These are phyloP conservation scores for human DNA, from an alignment of 2,113 vertebrate genomes.

Conservation along the genomic window GRCh38 chr11:62188501-62189000, in stretches of 20 bases:
- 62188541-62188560: no score
- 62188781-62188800: neutral
- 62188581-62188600: neutral
- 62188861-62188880: neutral
- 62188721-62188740: neutral
- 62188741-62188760: rapidly evolving
- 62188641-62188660: neutral
- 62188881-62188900: neutral
- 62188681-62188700: neutral
- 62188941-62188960: neutral
- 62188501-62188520: no score
- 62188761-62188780: rapidly evolving
- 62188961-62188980: neutral
- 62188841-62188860: no score
- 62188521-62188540: no score
- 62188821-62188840: neutral
- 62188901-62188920: neutral
- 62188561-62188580: neutral
- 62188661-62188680: neutral
- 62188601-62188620: neutral
- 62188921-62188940: neutral
- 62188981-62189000: neutral
- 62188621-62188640: neutral
- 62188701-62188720: no score
- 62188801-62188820: no score